Base-by-base conservation (phyloP, 1,140 invertebrate species). In the Diorhabda carinulata region DNA sequence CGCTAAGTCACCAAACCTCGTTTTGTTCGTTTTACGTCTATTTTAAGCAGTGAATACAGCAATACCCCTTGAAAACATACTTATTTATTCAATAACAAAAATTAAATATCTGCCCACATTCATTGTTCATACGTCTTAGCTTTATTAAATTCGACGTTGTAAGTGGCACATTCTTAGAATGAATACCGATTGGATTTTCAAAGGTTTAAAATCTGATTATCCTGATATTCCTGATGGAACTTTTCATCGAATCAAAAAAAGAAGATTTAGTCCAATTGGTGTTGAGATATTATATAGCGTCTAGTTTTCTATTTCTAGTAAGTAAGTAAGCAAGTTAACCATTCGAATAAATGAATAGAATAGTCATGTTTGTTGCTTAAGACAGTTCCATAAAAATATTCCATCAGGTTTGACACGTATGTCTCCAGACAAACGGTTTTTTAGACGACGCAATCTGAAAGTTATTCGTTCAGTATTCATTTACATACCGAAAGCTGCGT, bases 71-170 rank as follows among this genome's bases (percentile, higher is more conserved):
- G n/a, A 6, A 52, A 52, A 52, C 47, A 52, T 52, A n/a, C 6
- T 52, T 52, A n/a, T 52, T 52, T 52, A 52, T 52, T 52, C 47
- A 52, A 52, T n/a, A 52, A n/a, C 6, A 52, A 52, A 52, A 52
- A n/a, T 52, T 52, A 52, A 52, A 52, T 52, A 52, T 52, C 47
- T 52, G n/a, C 47, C 47, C n/a, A 6, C 47, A 52, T 52, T 52
- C 47, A 52, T 52, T 52, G n/a, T 52, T 52, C 47, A 52, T 52
- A 52, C 6, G n/a, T 52, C 47, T 52, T 52, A n/a, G 3, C 3
- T 52, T 6, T 25, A 25, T 25, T 25, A 25, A 25, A 25, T 25
- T n/a, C n/a, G 47, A 52, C n/a, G 47, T 52, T 52, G 47, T 52
- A 52, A 52, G 47, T 52, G n/a, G 47, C 47, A 52, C 47, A 52